Evolutionary conservation across 2,888 invertebrate genomes (phyloP), one percentile per base, ranked within the genome.

Genomic region (Diadromus collaris): DNA sequence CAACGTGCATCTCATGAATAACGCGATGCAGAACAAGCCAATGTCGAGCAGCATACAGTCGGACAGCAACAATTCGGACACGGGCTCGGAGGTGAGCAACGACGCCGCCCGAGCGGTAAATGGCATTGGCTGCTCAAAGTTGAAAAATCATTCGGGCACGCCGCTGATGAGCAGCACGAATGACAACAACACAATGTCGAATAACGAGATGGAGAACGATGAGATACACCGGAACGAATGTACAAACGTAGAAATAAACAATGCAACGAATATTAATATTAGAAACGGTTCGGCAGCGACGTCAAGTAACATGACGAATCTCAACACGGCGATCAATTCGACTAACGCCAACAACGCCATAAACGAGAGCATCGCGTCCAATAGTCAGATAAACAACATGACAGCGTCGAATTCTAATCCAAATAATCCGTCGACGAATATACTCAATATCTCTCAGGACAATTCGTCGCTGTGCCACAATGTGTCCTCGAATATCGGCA

Each of bases 181-280:
- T 48, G 83, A 85, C 71, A 83, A 77, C 58, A 85, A 83, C 61
- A 69, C 83, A 19, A 79, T 84, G 21, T 80, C 82, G 58, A 86
- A 84, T 32, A 85, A 85, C 60, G 83, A 86, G 44, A 32, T 82
- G 0, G 85, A 84, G 24, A 85, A 87, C 68, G 84, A 83, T n/a
- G 63, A 76, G 38, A 85, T 71, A 54, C 82, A 73, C 69, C 86
- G 86, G 21, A 88, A 86, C 77, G 88, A 89, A 63, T 90, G 90
- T 85, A 89, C 90, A 79, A 90, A 90, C 74, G 90, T 90, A 78
- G 90, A 90, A 71, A 85, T 91, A 75, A 91, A 91, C 75, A 91
- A 91, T 81, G 90, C 89, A 81, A 90, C 90, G 79, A 91, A 91
- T 81, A 91, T 91, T 80, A 90, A 90, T 82, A 91, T 91, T 76